Evolutionary conservation across 2,888 invertebrate genomes (phyloP).

Genomic region (Volucella inflata): DNA sequence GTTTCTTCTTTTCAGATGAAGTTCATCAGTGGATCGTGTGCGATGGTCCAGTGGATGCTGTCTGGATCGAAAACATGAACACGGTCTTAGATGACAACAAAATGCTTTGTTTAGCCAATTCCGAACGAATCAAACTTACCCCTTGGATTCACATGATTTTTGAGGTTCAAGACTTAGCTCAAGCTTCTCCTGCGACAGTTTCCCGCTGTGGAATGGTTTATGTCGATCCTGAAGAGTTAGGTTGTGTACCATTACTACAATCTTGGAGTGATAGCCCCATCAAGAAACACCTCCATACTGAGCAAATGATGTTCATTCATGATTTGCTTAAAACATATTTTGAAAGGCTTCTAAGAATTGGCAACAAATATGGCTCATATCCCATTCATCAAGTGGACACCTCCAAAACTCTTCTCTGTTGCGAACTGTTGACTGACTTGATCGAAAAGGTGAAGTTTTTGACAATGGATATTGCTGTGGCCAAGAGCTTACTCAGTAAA

Average conservation of each 20-base stretch:
- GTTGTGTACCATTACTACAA: conserved; percentile 91
- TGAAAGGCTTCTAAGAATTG: conserved; percentile 87
- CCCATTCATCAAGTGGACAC: conserved; percentile 93
- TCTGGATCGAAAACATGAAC: conserved; percentile 98
- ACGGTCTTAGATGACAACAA: conserved; percentile 97
- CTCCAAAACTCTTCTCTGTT: conserved; percentile 91
- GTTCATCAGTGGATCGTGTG: conserved; percentile 96
- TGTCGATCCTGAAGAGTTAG: conserved; percentile 92
- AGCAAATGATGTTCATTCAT: conserved; percentile 87
- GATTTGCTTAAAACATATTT: conserved; percentile 88
- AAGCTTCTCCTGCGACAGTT: conserved; percentile 96
- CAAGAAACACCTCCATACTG: conserved; percentile 84
- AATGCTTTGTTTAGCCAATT: conserved; percentile 95
- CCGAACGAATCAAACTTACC: conserved; percentile 94
- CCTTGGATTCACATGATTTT: conserved; percentile 95
- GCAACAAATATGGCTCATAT: conserved; percentile 88
- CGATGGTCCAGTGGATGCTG: conserved; percentile 96
- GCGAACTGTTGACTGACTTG: conserved; percentile 89
- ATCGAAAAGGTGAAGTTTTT: conserved; percentile 86
- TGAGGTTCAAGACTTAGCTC: conserved; percentile 92
- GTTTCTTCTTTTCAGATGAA: conserved; percentile 83
- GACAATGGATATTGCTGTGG: conserved; percentile 84
- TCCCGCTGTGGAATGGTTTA: conserved; percentile 95
- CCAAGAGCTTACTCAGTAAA: conserved; percentile 88
- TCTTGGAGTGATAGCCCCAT: conserved; percentile 88